A percentile compares a stretch with the other conserved stretches of the same genome.
Evolutionary conservation across 37 sponge, comb jelly and placozoan species (phyloP).

Genomic region (Diacarnus erythraeanus): DNA sequence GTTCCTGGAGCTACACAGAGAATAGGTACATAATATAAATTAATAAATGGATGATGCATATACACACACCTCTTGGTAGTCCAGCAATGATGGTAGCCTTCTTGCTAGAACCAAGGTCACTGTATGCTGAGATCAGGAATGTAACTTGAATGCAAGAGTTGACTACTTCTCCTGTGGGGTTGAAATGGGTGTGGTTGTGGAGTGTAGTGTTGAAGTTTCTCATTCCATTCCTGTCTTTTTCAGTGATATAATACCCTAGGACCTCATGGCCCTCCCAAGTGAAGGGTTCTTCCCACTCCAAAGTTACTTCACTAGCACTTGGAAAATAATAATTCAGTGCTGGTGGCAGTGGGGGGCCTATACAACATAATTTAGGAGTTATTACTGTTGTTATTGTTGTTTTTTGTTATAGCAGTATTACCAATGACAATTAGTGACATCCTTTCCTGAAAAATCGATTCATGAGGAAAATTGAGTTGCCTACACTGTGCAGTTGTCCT

Average conservation of each 20-base stretch:
- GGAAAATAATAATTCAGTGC: not conserved
- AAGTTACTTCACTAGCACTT: not conserved
- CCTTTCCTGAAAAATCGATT: too few relatives aligned
- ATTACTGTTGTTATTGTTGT: too few relatives aligned
- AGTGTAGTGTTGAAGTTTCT: not conserved
- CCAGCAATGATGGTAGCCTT: not conserved
- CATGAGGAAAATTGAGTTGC: too few relatives aligned
- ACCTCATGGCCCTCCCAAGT: not conserved
- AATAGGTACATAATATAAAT: not conserved
- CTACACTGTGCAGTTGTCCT: not conserved
- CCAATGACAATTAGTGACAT: too few relatives aligned
- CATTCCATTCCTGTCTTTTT: not conserved
- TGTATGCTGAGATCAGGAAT: not conserved
- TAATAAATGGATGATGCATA: too few relatives aligned
- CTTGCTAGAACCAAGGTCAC: not conserved
- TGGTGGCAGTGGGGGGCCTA: constrained; percentile 10
- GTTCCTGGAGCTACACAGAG: not conserved
- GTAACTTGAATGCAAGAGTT: not conserved
- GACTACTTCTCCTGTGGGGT: not conserved
- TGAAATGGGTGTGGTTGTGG: not conserved
- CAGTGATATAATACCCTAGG: not conserved
- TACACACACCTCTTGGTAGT: not conserved
- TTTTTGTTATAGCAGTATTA: too few relatives aligned
- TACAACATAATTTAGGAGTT: too few relatives aligned
- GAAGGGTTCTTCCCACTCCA: constrained; percentile 8